phyloP scores from a whole-genome alignment of 2,888 invertebrate species.

The Petrolisthes manimaculis region DNA sequence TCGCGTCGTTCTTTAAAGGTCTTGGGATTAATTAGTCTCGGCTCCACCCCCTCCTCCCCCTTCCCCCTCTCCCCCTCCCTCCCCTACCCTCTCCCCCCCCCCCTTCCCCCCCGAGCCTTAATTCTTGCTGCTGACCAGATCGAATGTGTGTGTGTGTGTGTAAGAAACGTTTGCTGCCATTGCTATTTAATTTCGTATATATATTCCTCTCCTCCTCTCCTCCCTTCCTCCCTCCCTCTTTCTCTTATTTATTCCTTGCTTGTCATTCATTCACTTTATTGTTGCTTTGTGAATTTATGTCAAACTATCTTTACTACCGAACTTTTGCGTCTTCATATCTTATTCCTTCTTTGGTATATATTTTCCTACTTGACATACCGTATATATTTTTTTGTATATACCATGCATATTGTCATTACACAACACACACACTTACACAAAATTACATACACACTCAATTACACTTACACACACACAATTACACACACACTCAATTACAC shows the following conservation, averaged over 20 bases:
- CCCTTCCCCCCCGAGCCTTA: background rate
- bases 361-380: no score
- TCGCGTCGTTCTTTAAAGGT: conserved; percentile 9
- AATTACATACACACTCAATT: no score
- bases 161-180: no score
- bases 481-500: no score
- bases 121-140: no score
- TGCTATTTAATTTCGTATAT: no score
- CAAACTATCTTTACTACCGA: background rate
- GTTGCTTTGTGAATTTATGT: background rate
- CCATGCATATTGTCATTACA: no score
- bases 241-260: background rate
- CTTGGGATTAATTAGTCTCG: conserved; percentile 5
- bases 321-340: background rate
- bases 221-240: background rate
- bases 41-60: background rate
- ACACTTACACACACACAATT: no score
- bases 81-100: background rate
- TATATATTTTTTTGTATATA: no score
- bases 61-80: conserved; percentile 2
- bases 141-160: no score
- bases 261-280: background rate
- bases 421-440: no score
- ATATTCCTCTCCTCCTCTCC: background rate
- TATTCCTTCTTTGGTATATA: no score